Evolutionary conservation across 2,797 vertebrate species (phyloP), one percentile per base, ranked within the genome.

Genomic region (Poeciliopsis turneri): DNA sequence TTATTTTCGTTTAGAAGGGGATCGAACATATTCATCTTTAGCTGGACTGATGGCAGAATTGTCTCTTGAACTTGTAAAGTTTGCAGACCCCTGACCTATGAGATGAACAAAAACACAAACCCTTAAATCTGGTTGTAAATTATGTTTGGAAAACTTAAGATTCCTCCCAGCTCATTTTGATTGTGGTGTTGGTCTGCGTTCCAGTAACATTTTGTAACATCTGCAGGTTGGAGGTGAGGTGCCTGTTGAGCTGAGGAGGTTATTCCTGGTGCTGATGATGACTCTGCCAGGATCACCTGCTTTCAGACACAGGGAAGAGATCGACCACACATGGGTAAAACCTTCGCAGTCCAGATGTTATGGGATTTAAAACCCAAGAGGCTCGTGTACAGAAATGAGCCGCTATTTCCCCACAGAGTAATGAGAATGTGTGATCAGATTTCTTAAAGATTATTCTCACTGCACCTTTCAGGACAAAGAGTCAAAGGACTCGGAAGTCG

Each of bases 261-360:
- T 95, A 25, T 87, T 96, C 15, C 77, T 95, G 77, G 92, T 97
- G 78, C 51, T 96, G 80, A 79, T 90, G 68, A 96, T 96, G 94
- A 96, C 96, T 8, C 84, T 96, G 68, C 96, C 95, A 10, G 96
- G 96, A 39, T 94, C 96, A 0, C 95, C 96, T 4, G 74, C 87
- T 13, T 74, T 96, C 70, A 90, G 79, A 49, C 88, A 92, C n/a
- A 89, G 94, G 2, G 88, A 93, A 51, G 90, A 94, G 41, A 57
- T 94, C 11, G 72, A 75, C 57, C 84, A 76, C 76, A 76, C 55
- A n/a, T 78, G 87, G 92, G 95, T 96, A 77, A 70, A 28, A 30
- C 11, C 36, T 64, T 1, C 2, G 10, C 25, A n/a, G 23, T 39
- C 33, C 5, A 20, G 18, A 7, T 9, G 61, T 36, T 64, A 9